Conservation (phyloP, 35 echinoderm and acorn worm genomes). For the Holothuria glaberrima region DNA sequence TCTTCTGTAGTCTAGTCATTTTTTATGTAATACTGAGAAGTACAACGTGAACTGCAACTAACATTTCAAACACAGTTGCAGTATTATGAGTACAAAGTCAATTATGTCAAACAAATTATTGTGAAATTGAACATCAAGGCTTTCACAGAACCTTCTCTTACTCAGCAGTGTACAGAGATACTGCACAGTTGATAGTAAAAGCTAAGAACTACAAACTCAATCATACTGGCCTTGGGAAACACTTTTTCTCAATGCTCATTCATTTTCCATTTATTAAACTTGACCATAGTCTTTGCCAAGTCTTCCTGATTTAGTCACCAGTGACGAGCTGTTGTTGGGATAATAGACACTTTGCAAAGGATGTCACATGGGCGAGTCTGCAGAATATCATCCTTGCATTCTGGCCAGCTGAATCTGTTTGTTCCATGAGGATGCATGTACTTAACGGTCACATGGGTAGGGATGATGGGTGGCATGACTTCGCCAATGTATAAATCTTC, state of each 20-base stretch:
- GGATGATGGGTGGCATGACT: conserved; percentile 58
- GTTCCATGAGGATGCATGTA: conserved; percentile 57
- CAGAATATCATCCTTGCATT: conserved; percentile 49
- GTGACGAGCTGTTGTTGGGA: conserved; percentile 31
- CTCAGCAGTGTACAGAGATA: no score
- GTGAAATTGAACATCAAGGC: no score
- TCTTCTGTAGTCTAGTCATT: no score
- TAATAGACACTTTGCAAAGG: conserved; percentile 29
- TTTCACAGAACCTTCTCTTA: no score
- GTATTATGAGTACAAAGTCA: no score
- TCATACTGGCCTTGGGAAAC: not conserved
- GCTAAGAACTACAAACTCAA: no score
- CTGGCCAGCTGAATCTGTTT: conserved; percentile 42
- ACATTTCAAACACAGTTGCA: no score
- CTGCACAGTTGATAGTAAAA: no score
- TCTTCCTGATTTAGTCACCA: conserved; percentile 51
- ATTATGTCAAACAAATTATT: no score
- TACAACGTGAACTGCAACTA: no score
- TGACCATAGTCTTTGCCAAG: conserved; percentile 59
- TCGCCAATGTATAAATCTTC: conserved; percentile 51
- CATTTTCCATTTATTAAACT: conserved; percentile 57
- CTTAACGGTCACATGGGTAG: conserved; percentile 52
- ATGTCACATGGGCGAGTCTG: conserved; percentile 41
- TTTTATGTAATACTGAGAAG: no score
- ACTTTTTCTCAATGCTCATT: conserved; percentile 39